phyloP scores from a whole-genome alignment of 2,888 invertebrate genomes.

The Allophyes oxyacanthae region DNA sequence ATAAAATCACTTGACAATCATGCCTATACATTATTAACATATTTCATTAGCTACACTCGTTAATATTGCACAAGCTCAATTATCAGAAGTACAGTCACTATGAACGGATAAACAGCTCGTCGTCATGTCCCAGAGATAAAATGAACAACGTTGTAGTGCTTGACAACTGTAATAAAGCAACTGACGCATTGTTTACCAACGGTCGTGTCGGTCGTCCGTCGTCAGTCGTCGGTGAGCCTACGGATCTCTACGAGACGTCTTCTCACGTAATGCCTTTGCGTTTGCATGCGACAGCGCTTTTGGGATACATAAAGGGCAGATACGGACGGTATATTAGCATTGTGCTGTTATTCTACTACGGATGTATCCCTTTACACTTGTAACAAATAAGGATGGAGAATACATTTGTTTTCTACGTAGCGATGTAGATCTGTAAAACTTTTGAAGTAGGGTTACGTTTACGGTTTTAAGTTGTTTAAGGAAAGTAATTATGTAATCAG shows the following conservation, averaged over 20 bases:
- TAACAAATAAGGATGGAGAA: conserved; percentile 35
- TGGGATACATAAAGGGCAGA: conserved; percentile 40
- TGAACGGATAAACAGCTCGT: conserved; percentile 50
- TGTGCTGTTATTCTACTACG: conserved; percentile 31
- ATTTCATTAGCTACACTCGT: too few relatives aligned
- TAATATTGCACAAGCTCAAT: too few relatives aligned
- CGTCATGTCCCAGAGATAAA: conserved; percentile 58
- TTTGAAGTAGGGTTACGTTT: conserved; percentile 1
- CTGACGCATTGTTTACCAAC: conserved; percentile 57
- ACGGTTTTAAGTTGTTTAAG: too few relatives aligned
- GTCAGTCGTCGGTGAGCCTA: conserved; percentile 21
- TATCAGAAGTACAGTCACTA: conserved; percentile 43
- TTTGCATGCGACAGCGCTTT: conserved; percentile 51
- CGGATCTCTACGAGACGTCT: conserved; percentile 38
- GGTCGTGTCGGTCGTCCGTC: conserved; percentile 32
- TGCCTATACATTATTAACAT: too few relatives aligned
- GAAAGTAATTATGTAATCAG: too few relatives aligned
- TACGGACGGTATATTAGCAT: conserved; percentile 41
- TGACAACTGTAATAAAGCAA: conserved; percentile 61
- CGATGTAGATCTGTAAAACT: conserved; percentile 5
- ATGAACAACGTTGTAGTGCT: conserved; percentile 57
- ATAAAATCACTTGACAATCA: too few relatives aligned
- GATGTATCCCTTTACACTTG: conserved; percentile 37
- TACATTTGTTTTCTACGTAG: conserved; percentile 25
- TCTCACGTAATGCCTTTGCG: conserved; percentile 42